A percentile compares a stretch with the other conserved stretches of the same genome.
Evolutionary conservation across 2,888 invertebrate genomes (phyloP).

Genomic region (Diloba caeruleocephala): DNA sequence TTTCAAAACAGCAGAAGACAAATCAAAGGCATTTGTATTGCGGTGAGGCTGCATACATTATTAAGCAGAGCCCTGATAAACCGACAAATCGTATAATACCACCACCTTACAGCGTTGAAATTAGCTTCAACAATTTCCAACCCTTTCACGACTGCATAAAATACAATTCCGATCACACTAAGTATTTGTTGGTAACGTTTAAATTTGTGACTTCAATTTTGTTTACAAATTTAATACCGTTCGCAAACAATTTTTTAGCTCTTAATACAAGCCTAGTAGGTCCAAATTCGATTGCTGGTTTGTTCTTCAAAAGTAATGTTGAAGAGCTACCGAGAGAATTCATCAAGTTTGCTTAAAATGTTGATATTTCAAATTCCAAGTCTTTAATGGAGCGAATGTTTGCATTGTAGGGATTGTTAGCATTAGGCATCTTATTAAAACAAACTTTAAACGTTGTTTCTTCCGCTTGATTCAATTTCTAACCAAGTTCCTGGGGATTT

Average conservation of each 20-base stretch:
- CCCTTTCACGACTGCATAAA: conserved; percentile 18
- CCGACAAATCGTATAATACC: conserved; percentile 58
- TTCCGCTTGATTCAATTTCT: conserved; percentile 47
- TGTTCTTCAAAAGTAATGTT: background rate
- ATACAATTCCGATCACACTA: conserved; percentile 4
- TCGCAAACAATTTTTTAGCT: conserved; percentile 22
- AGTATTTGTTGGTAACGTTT: conserved; percentile 6
- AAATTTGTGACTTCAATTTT: conserved; percentile 40
- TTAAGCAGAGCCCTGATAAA: conserved; percentile 68
- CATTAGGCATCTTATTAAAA: conserved; percentile 52
- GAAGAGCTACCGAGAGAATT: conserved; percentile 48
- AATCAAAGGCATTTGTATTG: conserved; percentile 77
- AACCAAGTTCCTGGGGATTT: conserved; percentile 22
- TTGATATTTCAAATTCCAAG: conserved; percentile 69
- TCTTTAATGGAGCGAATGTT: conserved; percentile 66
- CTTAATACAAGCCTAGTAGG: conserved; percentile 35
- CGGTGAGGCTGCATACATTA: conserved; percentile 74
- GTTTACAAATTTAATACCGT: conserved; percentile 35
- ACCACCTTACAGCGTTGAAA: conserved; percentile 22
- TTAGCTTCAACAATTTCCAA: background rate
- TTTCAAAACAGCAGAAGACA: conserved; percentile 59
- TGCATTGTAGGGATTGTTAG: conserved; percentile 56
- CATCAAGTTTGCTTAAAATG: conserved; percentile 66
- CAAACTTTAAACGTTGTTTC: conserved; percentile 53
- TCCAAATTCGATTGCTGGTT: conserved; percentile 26